phyloP scores from a whole-genome alignment of 2,888 invertebrate genomes.

The Drosophila fulvimacula region DNA sequence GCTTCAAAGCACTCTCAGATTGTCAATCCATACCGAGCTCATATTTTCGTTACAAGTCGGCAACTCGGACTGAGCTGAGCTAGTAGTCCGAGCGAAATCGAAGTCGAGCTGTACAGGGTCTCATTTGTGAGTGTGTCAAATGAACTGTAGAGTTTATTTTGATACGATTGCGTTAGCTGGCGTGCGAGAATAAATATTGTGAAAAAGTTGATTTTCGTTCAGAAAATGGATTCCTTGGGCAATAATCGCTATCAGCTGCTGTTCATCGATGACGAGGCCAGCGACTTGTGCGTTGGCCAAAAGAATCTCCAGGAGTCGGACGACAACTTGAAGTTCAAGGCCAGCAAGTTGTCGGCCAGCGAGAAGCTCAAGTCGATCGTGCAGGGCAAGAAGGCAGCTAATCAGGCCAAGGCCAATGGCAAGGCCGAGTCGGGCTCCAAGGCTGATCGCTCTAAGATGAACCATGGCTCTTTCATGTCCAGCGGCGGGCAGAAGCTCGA shows the following conservation, averaged over 20 bases:
- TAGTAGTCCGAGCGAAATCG: conserved; percentile 7
- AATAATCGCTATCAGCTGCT: conserved; percentile 45
- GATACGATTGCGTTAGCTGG: background rate
- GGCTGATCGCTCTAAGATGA: background rate
- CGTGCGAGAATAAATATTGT: background rate
- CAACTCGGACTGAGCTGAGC: background rate
- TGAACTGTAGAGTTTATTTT: conserved; percentile 1
- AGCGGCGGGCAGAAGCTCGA: background rate
- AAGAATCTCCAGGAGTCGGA: background rate
- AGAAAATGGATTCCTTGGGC: conserved; percentile 22
- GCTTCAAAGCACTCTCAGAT: too few species aligned
- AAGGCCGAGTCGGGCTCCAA: background rate
- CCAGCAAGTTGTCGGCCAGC: background rate
- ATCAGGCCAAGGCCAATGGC: background rate
- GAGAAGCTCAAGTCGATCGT: conserved; percentile 4
- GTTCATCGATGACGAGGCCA: conserved; percentile 38
- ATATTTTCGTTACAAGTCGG: background rate
- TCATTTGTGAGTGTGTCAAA: background rate
- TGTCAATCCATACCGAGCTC: background rate
- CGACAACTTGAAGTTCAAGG: background rate
- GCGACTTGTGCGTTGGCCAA: background rate
- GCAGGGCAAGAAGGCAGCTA: background rate
- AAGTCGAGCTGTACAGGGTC: background rate
- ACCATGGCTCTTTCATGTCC: background rate
- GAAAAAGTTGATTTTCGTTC: background rate